Conservation (phyloP, 2,888 invertebrate genomes). For the Chymomyza procnemis region DNA sequence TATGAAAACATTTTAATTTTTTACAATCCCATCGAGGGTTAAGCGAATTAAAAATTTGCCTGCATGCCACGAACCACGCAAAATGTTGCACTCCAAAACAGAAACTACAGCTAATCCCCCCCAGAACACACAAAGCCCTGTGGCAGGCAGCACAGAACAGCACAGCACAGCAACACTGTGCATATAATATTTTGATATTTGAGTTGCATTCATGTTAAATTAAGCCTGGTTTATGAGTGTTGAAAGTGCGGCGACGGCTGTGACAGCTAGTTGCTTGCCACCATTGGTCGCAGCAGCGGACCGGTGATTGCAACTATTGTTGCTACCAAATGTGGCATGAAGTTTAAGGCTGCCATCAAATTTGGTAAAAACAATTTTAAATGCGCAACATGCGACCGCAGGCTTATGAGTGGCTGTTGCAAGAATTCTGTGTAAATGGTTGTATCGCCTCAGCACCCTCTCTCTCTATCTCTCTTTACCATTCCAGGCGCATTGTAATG, state of each 20-base stretch:
- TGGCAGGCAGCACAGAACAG: no score
- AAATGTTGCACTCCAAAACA: constrained; percentile 31
- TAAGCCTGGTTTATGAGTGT: constrained; percentile 79
- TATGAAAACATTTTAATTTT: constrained; percentile 31
- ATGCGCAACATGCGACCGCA: constrained; percentile 46
- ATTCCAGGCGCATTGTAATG: constrained; percentile 66
- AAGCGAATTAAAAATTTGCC: background rate
- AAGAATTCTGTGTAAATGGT: constrained; percentile 57
- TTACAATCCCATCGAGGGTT: background rate
- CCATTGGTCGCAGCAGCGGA: constrained; percentile 33
- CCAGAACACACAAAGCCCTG: constrained; percentile 28
- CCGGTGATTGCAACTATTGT: constrained; percentile 71
- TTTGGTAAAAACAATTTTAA: constrained; percentile 72
- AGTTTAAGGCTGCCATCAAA: constrained; percentile 72
- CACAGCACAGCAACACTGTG: no score
- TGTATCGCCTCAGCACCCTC: background rate
- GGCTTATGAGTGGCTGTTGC: constrained; percentile 54
- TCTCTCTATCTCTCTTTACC: no score
- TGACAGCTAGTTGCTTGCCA: constrained; percentile 18
- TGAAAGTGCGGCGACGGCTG: constrained; percentile 61
- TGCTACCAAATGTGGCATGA: constrained; percentile 70
- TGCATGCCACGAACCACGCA: constrained; percentile 26
- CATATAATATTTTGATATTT: constrained; percentile 77
- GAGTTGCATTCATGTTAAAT: constrained; percentile 78
- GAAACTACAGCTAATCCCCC: constrained; percentile 41